phyloP scores from a whole-genome alignment of 2,888 invertebrate species.

The Omphaloscelis lunosa region DNA sequence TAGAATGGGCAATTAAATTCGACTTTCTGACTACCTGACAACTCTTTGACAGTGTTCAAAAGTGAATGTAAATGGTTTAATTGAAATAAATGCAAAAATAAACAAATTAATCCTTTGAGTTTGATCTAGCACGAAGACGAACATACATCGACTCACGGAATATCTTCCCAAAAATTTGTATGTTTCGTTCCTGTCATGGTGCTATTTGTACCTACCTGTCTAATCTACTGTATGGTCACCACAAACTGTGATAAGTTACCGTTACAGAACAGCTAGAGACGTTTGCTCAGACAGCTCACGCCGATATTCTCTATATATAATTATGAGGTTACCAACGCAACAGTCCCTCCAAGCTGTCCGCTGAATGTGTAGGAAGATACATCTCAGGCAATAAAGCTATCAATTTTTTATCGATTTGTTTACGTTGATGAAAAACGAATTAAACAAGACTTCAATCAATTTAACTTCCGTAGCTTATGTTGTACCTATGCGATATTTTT shows the following conservation, averaged over 20 bases:
- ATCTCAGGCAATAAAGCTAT: not conserved
- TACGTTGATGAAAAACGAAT: not conserved
- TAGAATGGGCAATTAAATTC: not conserved
- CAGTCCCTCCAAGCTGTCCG: slow-evolving; percentile 33
- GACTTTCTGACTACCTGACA: not conserved
- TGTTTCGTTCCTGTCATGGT: not conserved
- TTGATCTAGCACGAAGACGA: not conserved
- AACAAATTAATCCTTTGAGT: not conserved
- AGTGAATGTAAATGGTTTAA: not conserved
- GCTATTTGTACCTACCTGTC: not conserved
- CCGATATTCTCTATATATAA: slow-evolving; percentile 35
- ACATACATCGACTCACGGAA: too few species aligned
- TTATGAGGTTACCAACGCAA: slow-evolving; percentile 29
- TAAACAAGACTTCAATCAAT: not conserved
- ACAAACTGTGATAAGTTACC: slow-evolving; percentile 39
- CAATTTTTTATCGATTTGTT: not conserved
- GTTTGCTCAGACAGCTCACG: slow-evolving; percentile 39
- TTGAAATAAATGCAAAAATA: not conserved
- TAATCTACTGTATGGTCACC: not conserved
- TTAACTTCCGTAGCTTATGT: not conserved
- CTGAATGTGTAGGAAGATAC: slow-evolving; percentile 5
- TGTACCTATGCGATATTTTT: not conserved
- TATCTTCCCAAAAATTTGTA: not conserved
- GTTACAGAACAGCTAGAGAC: slow-evolving; percentile 20
- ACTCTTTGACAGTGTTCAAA: not conserved